Evolutionary conservation across 92 coral and sea anemone species (phyloP), one percentile per base, ranked within the genome.

Genomic region (Pocillopora grandis): DNA sequence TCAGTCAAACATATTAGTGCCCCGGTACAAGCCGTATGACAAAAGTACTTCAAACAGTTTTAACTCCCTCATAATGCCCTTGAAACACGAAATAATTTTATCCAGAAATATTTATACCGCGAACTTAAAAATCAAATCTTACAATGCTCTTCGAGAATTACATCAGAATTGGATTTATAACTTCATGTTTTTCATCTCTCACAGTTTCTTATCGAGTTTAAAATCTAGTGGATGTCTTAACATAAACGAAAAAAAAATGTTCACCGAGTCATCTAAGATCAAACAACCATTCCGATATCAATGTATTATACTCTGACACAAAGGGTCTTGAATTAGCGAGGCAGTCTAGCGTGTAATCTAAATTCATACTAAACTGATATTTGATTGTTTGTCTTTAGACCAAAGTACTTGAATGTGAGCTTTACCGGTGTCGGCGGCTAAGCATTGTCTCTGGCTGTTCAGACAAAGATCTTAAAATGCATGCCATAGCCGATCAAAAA

Each of bases 361-460:
- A 55, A 57, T 76, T 76, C 15, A 76, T 36, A 10, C 62, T 37
- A 36, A 63, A 52, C 42, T 49, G 69, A 78, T 78, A 78, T 78
- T 76, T 12, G 80, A 61, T 76, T 76, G 80, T 18, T 55, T 11
- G 69, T 19, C 59, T 10, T 31, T 16, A 6, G 66, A 58, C 66
- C 71, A 12, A 18, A 20, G 71, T 35, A 23, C 55, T 77, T 63
- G 64, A 59, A 58, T 9, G 11, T 21, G 55, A 61, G 56, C 69
- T 16, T 67, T 31, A 2, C 8, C 52, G 8, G 5, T 42, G 52
- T 42, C 8, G 4, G 5, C 52, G 52, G 52, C 52, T 7, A 42
- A 42, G 52, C 52, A 7, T 42, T 3, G 52, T 42, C 5, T 3
- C 52, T 42, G 5, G 52, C 52, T 42, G 52, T 42, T 42, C 8